Percentiles rank a stretch among this genome's conserved stretches.
These are phyloP conservation scores for Ochotona curzoniae DNA, from an alignment of 2,113 vertebrate genomes.

Conservation along the genomic window DNA sequence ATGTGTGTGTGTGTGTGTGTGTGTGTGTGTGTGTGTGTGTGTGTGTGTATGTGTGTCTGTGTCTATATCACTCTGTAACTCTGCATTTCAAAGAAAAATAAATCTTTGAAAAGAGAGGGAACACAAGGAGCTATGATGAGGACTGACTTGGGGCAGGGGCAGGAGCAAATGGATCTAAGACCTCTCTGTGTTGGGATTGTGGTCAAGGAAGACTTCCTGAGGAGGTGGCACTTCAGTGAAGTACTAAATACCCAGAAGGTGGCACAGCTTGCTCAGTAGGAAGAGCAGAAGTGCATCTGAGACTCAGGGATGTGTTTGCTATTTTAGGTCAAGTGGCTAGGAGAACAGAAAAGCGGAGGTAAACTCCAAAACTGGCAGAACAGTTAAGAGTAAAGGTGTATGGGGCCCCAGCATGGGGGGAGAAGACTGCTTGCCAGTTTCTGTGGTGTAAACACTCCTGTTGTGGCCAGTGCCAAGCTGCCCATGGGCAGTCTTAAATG, in stretches of 20 bases:
- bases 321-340: not conserved
- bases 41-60: too few relatives aligned
- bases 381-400: not conserved
- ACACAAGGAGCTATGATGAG: not conserved
- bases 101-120: too few relatives aligned
- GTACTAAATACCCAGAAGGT: not conserved
- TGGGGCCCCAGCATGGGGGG: not conserved
- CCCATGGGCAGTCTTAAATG: not conserved
- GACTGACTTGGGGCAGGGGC: not conserved
- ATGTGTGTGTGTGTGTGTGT: too few relatives aligned
- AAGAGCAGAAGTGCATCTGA: not conserved
- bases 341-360: not conserved
- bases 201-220: not conserved
- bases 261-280: not conserved
- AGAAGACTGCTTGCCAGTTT: not conserved
- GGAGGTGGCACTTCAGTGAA: not conserved
- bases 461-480: not conserved
- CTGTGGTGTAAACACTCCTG: not conserved
- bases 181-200: not conserved
- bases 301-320: not conserved
- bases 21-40: too few relatives aligned
- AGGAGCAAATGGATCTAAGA: not conserved
- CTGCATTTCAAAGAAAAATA: too few relatives aligned
- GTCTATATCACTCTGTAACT: too few relatives aligned
- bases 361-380: conserved; percentile 24